Evolutionary conservation across 1,140 invertebrate genomes (phyloP).

Genomic region (Panonychus citri): DNA sequence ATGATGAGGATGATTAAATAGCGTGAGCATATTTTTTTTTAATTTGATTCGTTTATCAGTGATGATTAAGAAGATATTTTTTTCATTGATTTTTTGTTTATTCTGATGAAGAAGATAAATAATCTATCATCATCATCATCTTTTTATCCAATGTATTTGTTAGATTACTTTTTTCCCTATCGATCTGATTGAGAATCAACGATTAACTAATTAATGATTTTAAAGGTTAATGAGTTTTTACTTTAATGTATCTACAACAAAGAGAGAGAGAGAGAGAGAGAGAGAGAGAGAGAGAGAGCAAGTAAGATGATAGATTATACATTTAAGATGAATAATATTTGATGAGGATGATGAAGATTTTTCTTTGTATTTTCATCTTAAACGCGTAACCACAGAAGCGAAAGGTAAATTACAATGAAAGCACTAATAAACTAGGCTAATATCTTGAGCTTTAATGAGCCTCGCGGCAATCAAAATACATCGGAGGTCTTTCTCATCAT

Average conservation of each 20-base stretch:
- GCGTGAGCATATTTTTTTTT: too few relatives aligned
- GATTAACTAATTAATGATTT: too few relatives aligned
- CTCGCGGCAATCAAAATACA: not conserved
- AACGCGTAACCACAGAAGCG: not conserved
- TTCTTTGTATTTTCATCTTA: not conserved
- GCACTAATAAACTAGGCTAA: not conserved
- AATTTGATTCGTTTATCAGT: too few relatives aligned
- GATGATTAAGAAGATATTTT: too few relatives aligned
- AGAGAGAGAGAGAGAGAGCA: not conserved
- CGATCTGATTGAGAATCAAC: too few relatives aligned
- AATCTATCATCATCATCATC: not conserved
- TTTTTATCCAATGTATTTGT: not conserved
- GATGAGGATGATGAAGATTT: not conserved
- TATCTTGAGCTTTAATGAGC: too few relatives aligned
- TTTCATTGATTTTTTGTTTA: too few relatives aligned
- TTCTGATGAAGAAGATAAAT: too few relatives aligned
- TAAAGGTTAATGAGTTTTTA: too few relatives aligned
- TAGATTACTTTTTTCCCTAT: not conserved
- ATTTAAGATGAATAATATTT: not conserved
- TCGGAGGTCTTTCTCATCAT: not conserved
- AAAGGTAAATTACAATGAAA: not conserved
- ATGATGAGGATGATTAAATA: too few relatives aligned
- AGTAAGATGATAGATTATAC: not conserved
- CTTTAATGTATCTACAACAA: not conserved
- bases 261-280: not conserved